Evolutionary conservation across 2,888 invertebrate genomes (phyloP), one percentile per base, ranked within the genome.

Genomic region (Candidula unifasciata): DNA sequence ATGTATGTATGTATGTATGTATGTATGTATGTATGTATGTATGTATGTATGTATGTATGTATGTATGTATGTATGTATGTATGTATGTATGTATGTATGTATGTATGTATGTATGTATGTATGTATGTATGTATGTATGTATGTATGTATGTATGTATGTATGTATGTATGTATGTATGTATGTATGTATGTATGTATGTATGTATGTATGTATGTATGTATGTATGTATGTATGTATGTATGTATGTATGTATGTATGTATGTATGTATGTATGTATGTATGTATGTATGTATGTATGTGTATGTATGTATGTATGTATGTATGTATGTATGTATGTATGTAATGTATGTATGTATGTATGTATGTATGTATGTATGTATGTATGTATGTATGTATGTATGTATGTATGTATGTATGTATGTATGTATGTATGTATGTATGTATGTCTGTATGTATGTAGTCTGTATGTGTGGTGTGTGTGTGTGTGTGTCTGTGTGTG

Each of bases 191-290:
- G n/a, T n/a, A 60, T 60, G n/a, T n/a, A 60, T 60, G n/a, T n/a
- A 60, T 60, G 18, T n/a, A 60, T n/a, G n/a, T n/a, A n/a, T n/a
- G n/a, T 37, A 68, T 44, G 33, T 37, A 80, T 37, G 66, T n/a
- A 68, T 24, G 66, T n/a, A 80, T 68, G 64, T 27, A 68, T 33
- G 66, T 10, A 80, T 80, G 66, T n/a, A 80, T 44, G 66, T 18
- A 80, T 60, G 54, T 57, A 78, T 60, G 30, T 18, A 78, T 64
- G 33, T 24, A 68, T 35, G 66, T n/a, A 80, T 35, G 66, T 37
- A 80, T 35, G 64, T 37, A 80, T 35, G 66, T 37, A 18, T 24
- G 33, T 27, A 80, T 24, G 66, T 24, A 80, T 35, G 66, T 30
- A 44, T 16, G 35, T 35, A 35, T 54, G 30, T 54, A 71, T 30